These are phyloP conservation scores for Cichladusa arquata DNA, from an alignment of 2,113 vertebrate species.

Conservation along the genomic window DNA sequence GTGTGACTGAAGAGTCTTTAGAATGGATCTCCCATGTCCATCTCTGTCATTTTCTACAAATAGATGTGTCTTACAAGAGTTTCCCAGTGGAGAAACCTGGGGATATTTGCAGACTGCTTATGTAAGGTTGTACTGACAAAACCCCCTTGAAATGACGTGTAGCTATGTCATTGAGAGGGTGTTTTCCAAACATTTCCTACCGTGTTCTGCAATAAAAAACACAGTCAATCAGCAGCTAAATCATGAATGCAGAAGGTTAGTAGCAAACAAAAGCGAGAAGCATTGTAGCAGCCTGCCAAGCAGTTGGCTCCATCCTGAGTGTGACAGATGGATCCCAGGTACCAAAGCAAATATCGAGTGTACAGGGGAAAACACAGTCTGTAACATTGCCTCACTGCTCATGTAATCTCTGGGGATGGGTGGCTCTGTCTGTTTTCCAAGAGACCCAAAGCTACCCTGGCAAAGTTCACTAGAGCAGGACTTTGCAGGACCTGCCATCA, in stretches of 20 bases:
- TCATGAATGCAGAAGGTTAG: neutral
- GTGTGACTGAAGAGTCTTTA: neutral
- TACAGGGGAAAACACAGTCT: neutral
- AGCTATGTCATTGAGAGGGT: neutral
- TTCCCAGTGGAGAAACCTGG: neutral
- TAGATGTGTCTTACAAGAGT: neutral
- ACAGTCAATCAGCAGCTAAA: neutral
- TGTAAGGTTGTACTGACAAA: neutral
- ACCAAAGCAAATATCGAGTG: neutral
- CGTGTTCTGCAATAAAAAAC: neutral
- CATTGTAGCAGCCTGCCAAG: neutral
- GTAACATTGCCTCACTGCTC: neutral
- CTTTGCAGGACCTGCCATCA: neutral
- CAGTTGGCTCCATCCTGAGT: neutral
- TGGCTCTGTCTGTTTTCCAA: neutral
- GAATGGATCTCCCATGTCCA: neutral
- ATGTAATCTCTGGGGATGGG: neutral
- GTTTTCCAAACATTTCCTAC: neutral
- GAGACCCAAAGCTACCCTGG: neutral
- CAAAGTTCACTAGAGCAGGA: neutral
- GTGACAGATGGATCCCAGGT: neutral
- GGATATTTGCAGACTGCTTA: neutral
- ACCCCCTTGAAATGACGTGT: rapidly evolving
- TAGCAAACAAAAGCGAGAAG: neutral
- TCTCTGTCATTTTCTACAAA: neutral